Evolutionary conservation across 2,113 vertebrate genomes (phyloP).

Genomic region (Grus americana): DNA sequence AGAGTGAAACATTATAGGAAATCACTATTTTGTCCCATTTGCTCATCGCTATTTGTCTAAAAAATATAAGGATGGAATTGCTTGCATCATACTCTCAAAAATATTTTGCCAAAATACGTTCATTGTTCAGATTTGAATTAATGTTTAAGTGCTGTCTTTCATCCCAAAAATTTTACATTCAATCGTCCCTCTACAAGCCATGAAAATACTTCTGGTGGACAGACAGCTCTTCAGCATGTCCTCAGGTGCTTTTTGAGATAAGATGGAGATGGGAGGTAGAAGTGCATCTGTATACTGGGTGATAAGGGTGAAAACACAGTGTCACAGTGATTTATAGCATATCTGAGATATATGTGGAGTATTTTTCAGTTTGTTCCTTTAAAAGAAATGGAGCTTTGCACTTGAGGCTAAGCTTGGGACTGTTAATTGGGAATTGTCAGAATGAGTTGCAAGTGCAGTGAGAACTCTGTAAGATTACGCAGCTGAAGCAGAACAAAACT

Average conservation of each 20-base stretch:
- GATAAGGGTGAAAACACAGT: slow-evolving; percentile 7
- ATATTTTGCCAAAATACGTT: background rate
- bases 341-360: background rate
- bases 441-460: background rate
- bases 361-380: background rate
- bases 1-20: background rate
- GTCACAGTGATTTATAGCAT: slow-evolving; percentile 39
- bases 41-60: background rate
- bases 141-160: background rate
- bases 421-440: slow-evolving; percentile 32
- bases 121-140: background rate
- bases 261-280: background rate
- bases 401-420: background rate
- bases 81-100: background rate
- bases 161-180: background rate
- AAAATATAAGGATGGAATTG: background rate
- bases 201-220: background rate
- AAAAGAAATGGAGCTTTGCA: background rate
- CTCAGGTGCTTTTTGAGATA: slow-evolving; percentile 40
- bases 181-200: background rate
- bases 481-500: background rate
- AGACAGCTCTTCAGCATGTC: background rate
- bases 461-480: background rate
- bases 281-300: background rate
- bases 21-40: background rate